Conservation (phyloP, 2,113 vertebrate genomes). For the Thunnus maccoyii region DNA sequence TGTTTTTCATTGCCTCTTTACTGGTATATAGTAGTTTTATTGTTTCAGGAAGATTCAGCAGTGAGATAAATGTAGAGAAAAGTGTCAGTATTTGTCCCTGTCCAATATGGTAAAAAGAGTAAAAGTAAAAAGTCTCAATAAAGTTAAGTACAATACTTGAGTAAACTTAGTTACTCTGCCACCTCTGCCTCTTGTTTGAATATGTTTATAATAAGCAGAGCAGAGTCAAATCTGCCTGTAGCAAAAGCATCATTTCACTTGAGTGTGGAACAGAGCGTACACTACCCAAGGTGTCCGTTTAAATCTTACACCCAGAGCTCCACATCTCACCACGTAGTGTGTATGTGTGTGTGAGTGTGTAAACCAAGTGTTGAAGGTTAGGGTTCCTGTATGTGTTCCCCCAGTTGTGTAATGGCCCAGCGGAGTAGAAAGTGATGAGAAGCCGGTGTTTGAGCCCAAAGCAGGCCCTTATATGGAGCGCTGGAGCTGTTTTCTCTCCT, state of each 20-base stretch:
- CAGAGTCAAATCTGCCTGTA: conserved; percentile 38
- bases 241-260: conserved; percentile 57
- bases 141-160: not conserved
- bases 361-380: conserved; percentile 66
- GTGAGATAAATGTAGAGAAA: too few relatives aligned
- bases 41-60: too few relatives aligned
- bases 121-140: too few relatives aligned
- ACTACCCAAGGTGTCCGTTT: conserved; percentile 44
- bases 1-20: too few relatives aligned
- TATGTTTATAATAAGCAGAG: conserved; percentile 52
- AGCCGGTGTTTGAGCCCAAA: conserved; percentile 84
- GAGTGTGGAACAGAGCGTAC: conserved; percentile 48
- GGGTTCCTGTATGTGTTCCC: conserved; percentile 71
- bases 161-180: conserved; percentile 12
- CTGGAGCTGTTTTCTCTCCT: conserved; percentile 84
- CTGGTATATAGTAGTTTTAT: too few relatives aligned
- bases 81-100: too few relatives aligned
- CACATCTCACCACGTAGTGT: conserved; percentile 49
- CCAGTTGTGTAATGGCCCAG: conserved; percentile 79
- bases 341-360: conserved; percentile 42
- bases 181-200: conserved; percentile 28
- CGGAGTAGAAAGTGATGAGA: conserved; percentile 84
- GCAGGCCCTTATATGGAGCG: conserved; percentile 87
- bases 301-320: conserved; percentile 52
- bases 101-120: too few relatives aligned